phyloP scores from a whole-genome alignment of 2,113 vertebrate species.

The Panthera uncia region DNA sequence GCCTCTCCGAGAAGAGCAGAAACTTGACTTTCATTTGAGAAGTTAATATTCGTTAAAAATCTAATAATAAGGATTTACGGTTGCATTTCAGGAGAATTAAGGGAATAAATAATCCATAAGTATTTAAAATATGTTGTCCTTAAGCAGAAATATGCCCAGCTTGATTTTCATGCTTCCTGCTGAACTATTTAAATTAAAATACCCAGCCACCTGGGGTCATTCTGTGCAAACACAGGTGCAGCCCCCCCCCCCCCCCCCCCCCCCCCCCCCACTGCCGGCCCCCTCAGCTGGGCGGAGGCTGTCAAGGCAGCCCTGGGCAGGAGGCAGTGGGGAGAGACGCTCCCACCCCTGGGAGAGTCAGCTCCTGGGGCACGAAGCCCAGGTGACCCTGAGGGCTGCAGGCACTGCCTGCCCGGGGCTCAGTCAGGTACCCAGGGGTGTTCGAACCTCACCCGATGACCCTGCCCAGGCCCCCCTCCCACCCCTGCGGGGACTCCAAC shows the following conservation, averaged over 20 bases:
- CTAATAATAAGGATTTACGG: not conserved
- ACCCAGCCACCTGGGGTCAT: too few species aligned
- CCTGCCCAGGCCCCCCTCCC: not conserved
- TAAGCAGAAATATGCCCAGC: not conserved
- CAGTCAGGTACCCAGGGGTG: not conserved
- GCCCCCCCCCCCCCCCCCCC: not conserved
- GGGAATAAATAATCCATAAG: conserved; percentile 31
- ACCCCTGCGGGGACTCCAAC: not conserved
- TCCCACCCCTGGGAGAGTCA: not conserved
- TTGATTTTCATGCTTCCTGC: not conserved
- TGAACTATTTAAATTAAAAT: not conserved
- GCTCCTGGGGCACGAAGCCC: not conserved
- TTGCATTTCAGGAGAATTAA: conserved; percentile 30
- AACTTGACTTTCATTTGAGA: not conserved
- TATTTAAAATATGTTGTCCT: not conserved
- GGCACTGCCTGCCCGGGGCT: too few species aligned
- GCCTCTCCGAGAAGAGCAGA: not conserved
- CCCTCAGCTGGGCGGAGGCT: not conserved
- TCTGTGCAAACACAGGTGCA: not conserved
- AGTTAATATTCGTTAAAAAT: conserved; percentile 41
- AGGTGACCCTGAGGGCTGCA: not conserved
- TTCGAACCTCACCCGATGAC: not conserved
- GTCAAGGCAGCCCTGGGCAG: not conserved
- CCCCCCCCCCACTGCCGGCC: rapidly evolving
- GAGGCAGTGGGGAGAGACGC: not conserved